Base-by-base conservation (phyloP, 2,113 vertebrate species). In the Actinemys pallida region DNA sequence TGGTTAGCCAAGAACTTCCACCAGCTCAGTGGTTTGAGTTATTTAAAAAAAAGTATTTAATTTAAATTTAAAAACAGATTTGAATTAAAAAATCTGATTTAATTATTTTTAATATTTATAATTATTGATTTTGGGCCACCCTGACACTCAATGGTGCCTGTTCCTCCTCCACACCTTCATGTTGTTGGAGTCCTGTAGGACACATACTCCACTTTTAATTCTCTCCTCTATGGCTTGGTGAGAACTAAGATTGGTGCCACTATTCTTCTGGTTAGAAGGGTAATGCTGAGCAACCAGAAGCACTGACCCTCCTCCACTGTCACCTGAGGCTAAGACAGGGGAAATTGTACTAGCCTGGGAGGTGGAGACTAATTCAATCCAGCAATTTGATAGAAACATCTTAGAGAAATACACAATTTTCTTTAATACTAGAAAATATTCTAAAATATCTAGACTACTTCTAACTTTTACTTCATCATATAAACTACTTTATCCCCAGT, bases 241-340 rank as follows among this genome's bases (percentile, higher is more conserved):
- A 22, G 87, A 82, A 27, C 5, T 8, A 16, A 69, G 31, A 35
- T n/a, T n/a, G 35, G 35, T 17, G 16, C 65, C 65, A 69, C 29
- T 69, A n/a, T 69, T 20, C 56, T 69, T 69, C 65, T 69, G 65
- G 29, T 69, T 6, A 69, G 65, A n/a, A 69, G 31, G 35, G 35
- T n/a, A 87, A 35, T 16, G n/a, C 2, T 0, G 0, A 1, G 29
- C 52, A 35, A 75, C 47, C 79, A 57, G 56, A 57, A 57, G 56
- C 72, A 3, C 45, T 42, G 49, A 56, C 86, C 27, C 50, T 56
- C 17, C 69, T 95, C 89, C 84, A 79, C 57, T 91, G 93, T 94
- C 91, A 93, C 94, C 83, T 83, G 85, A 92, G 92, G 92, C 79
- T 54, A 83, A 78, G 89, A 59, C 83, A 76, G 86, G 52, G 31